Conservation (phyloP, 2,113 vertebrate species). For the Isichthys henryi region DNA sequence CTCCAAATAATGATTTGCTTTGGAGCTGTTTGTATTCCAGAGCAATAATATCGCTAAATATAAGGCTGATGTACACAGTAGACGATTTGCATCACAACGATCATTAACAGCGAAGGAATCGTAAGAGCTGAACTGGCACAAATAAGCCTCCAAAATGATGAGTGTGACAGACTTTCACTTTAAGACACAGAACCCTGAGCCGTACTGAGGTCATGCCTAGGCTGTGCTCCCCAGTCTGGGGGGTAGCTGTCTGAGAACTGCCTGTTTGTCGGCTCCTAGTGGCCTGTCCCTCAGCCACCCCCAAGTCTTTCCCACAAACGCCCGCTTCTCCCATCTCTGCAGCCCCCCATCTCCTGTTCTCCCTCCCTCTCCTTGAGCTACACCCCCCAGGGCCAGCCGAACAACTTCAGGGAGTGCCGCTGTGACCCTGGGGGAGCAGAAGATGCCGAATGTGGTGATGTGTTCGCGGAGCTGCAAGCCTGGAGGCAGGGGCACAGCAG, state of each 20-base stretch:
- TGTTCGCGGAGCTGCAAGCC: constrained; percentile 53
- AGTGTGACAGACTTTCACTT: background rate
- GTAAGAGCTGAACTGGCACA: background rate
- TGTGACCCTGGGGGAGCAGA: constrained; percentile 40
- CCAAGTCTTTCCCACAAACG: background rate
- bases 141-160: background rate
- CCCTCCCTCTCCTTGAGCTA: constrained; percentile 28
- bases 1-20: background rate
- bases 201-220: background rate
- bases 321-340: background rate
- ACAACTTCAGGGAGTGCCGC: constrained; percentile 46
- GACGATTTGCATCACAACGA: background rate
- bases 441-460: constrained; percentile 40
- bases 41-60: background rate
- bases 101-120: background rate
- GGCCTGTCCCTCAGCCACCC: background rate
- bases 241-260: background rate
- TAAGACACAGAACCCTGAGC: background rate
- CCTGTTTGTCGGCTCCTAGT: background rate
- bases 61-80: background rate
- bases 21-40: background rate
- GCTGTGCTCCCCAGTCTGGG: background rate
- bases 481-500: constrained; percentile 55
- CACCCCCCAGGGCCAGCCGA: constrained; percentile 34
- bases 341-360: constrained; percentile 26